Conservation (phyloP, 2,888 invertebrate genomes). For the Dolichopus griseipennis region DNA sequence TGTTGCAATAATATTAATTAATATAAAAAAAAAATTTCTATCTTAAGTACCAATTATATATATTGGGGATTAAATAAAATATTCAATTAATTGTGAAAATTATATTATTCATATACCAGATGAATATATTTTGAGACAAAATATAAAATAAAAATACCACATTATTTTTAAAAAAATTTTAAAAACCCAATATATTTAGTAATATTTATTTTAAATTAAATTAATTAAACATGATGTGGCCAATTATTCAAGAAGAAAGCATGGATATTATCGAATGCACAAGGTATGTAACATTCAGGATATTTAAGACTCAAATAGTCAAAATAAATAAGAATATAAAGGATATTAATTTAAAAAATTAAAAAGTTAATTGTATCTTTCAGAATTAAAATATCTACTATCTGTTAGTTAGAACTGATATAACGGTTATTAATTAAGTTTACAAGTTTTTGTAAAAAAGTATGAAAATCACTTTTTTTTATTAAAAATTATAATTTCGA, state of each 20-base stretch:
- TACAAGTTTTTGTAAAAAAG: too few relatives aligned
- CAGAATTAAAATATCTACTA: too few relatives aligned
- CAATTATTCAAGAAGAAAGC: conserved; percentile 39
- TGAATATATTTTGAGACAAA: background rate
- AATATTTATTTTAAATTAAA: background rate
- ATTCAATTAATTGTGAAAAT: background rate
- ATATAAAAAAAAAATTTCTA: background rate
- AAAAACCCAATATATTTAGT: background rate
- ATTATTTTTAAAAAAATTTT: background rate
- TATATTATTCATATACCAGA: background rate
- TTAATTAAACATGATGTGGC: conserved; percentile 38
- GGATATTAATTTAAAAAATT: too few relatives aligned
- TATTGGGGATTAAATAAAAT: background rate
- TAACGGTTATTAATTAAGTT: too few relatives aligned
- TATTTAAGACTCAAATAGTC: too few relatives aligned
- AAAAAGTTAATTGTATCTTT: too few relatives aligned
- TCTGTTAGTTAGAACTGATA: too few relatives aligned
- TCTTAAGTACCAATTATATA: too few relatives aligned
- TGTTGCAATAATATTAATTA: background rate
- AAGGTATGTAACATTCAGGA: conserved; percentile 37
- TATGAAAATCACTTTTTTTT: too few relatives aligned
- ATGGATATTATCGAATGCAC: conserved; percentile 39
- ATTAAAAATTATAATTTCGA: too few relatives aligned
- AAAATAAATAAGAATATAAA: too few relatives aligned
- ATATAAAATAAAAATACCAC: too few relatives aligned